Evolutionary conservation across 2,113 vertebrate species (phyloP), one percentile per base, ranked within the genome.

Genomic region (Spermophilus dauricus): DNA sequence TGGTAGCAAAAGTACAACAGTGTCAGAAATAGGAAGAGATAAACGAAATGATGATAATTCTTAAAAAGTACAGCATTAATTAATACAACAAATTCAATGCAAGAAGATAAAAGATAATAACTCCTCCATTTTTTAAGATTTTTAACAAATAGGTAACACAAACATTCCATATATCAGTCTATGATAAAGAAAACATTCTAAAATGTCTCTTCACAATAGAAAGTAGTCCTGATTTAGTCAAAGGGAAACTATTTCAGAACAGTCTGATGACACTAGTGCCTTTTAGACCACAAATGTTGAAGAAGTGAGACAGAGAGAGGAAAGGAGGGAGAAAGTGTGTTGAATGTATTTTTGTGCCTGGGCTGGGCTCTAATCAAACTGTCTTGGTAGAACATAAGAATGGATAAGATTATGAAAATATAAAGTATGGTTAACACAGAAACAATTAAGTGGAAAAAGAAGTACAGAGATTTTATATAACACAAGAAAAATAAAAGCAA

Each of bases 71-170:
- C 45, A 39, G 10, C 0, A 82, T 96, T 18, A 81, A 98, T 97
- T 97, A 94, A 96, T 98, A 96, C 84, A 90, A 96, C 67, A 95
- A 96, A 94, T 92, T 98, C 96, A 98, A 97, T 96, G 96, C 87
- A 84, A 92, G 75, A 96, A 96, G 69, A 63, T 93, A 95, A 97
- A 95, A 37, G n/a, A 9, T 87, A 84, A 92, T 17, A 39, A 91
- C 14, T 89, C 18, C 48, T 53, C 30, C 12, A 51, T 8, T 77
- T 22, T 45, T 97, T 96, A 76, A 39, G 4, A 4, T 93, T 98
- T 98, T 97, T 97, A 98, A 96, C 76, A 97, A 98, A 96, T 97
- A 95, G 97, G 96, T 95, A 97, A 93, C 76, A 90, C 18, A 97
- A 87, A 96, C 69, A 30, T 97, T 78, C 67, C 67, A 93, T 97